These are phyloP conservation scores for Hemiscyllium ocellatum DNA, from an alignment of 2,113 vertebrate genomes.

Conservation along the genomic window DNA sequence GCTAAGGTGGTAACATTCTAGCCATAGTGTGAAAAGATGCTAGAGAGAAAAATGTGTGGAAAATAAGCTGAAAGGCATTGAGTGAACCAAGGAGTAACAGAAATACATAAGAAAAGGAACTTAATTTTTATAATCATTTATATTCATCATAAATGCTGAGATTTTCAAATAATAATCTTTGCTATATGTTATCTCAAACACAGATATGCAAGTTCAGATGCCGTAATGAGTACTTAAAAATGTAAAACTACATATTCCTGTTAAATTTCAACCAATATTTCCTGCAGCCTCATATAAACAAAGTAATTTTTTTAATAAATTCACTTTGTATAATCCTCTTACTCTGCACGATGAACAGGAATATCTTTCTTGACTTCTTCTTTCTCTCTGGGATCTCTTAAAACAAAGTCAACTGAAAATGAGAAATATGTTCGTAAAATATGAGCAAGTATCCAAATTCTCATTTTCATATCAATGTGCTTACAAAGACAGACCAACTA, in stretches of 20 bases:
- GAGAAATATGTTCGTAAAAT: constrained; percentile 18
- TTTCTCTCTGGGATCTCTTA: constrained; percentile 60
- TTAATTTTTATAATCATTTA: background rate
- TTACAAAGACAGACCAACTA: background rate
- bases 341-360: constrained; percentile 71
- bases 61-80: background rate
- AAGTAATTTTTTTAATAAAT: background rate
- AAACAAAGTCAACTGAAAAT: constrained; percentile 73
- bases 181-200: background rate
- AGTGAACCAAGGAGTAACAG: background rate
- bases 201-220: background rate
- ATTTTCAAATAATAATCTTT: background rate
- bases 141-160: background rate
- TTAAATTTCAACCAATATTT: background rate
- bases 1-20: background rate
- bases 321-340: constrained; percentile 44
- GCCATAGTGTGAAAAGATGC: background rate
- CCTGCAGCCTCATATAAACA: background rate
- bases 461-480: background rate
- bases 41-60: background rate
- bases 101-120: background rate
- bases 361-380: constrained; percentile 50
- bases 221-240: background rate
- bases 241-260: background rate
- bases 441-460: background rate